A percentile compares a stretch with the other conserved stretches of the same genome.
Conservation (phyloP, 1,140 invertebrate species). For the Physella acuta region DNA sequence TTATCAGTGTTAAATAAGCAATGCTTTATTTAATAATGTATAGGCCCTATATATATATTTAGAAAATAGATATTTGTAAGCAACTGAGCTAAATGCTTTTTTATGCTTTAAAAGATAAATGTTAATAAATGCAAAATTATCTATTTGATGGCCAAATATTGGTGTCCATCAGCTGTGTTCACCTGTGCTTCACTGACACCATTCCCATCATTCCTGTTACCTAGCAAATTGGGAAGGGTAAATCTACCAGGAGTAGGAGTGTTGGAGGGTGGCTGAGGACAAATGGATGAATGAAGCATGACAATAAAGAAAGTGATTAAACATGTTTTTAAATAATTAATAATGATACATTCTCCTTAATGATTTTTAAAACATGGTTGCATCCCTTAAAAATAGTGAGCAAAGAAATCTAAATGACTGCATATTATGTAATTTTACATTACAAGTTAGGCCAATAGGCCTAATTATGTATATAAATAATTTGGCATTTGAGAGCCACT, state of each 20-base stretch:
- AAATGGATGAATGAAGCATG: conserved; percentile 1
- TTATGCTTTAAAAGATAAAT: too few relatives aligned
- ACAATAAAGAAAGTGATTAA: background rate
- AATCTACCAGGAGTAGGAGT: conserved; percentile 25
- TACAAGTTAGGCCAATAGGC: too few relatives aligned
- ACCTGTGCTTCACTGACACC: conserved; percentile 35
- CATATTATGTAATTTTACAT: background rate
- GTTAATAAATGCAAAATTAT: too few relatives aligned
- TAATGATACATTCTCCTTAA: background rate
- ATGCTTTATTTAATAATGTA: too few relatives aligned
- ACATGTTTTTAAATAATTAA: background rate
- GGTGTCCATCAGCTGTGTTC: too few relatives aligned
- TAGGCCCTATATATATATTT: too few relatives aligned
- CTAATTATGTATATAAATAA: too few relatives aligned
- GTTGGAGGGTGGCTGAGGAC: conserved; percentile 21
- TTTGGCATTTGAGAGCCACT: too few relatives aligned
- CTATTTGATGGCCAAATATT: too few relatives aligned
- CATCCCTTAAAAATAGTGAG: background rate
- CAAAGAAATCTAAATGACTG: background rate
- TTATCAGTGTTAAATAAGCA: too few relatives aligned
- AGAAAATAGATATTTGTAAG: too few relatives aligned
- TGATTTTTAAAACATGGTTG: background rate
- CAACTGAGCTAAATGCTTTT: too few relatives aligned
- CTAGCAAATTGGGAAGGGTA: conserved; percentile 25
- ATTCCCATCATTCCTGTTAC: conserved; percentile 21